These are phyloP conservation scores for Tuta absoluta DNA, from an alignment of 2,888 invertebrate genomes.

Conservation along the genomic window DNA sequence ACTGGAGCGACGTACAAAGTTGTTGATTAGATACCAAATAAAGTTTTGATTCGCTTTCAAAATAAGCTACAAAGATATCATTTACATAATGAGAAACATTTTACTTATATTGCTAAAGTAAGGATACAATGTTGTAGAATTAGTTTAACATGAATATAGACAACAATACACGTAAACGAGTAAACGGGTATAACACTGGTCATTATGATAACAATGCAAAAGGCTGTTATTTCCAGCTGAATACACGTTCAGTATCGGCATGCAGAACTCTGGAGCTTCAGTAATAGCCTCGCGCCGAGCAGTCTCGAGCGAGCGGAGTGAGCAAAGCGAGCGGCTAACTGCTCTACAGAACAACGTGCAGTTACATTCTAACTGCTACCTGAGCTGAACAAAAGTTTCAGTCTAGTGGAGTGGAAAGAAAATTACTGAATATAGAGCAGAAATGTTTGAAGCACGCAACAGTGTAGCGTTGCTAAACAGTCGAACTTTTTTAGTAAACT, in stretches of 20 bases:
- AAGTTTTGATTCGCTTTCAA: neutral
- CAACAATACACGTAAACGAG: neutral
- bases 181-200: neutral
- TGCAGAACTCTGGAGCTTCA: neutral
- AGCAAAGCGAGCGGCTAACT: neutral
- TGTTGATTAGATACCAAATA: neutral
- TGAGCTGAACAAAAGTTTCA: neutral
- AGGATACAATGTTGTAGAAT: too few relatives aligned
- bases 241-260: slow-evolving; percentile 5
- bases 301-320: neutral
- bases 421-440: neutral
- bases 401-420: neutral
- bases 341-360: neutral
- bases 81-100: too few relatives aligned
- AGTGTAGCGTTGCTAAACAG: too few relatives aligned
- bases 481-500: too few relatives aligned
- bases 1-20: neutral
- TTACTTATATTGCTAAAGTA: too few relatives aligned
- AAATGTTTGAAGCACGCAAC: too few relatives aligned
- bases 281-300: neutral
- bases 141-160: too few relatives aligned
- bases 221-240: neutral
- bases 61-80: too few relatives aligned
- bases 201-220: neutral
- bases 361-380: neutral